Base-by-base conservation (phyloP, 2,113 vertebrate species). In the Equus quagga region DNA sequence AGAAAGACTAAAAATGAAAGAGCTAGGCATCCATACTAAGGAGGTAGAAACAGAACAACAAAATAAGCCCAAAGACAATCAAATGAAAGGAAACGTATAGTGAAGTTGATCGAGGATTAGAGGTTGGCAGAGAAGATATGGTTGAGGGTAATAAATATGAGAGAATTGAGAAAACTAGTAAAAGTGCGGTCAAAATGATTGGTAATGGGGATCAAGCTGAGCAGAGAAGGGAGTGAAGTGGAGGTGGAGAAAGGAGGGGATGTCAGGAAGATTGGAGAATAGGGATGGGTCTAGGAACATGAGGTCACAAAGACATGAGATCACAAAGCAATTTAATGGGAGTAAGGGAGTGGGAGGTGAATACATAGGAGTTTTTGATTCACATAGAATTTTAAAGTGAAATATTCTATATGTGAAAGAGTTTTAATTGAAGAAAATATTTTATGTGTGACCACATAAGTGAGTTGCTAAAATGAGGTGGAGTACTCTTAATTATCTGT, bases 351-450 rank as follows among this genome's bases (percentile, higher is more conserved):
- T 36, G 60, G 85, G 49, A 64, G 24, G 14, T 85, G 54, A 41
- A 89, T 89, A 81, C 9, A 64, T 19, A 64, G 15, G 26, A 83
- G 60, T 58, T 84, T 95, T 89, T 64, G 15, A 73, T 83, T 49
- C 79, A n/a, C 36, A 51, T 95, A 81, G 36, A 76, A 33, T 69
- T 89, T 93, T 80, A 81, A 78, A 72, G 15, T 69, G 90, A 76
- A 89, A 81, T 19, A 87, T 46, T 83, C 87, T 82, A 80, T 90
- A 82, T 81, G 64, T 86, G 14, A 75, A 93, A 78, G 2, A 88
- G 56, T 82, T 96, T 10, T 94, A 91, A 94, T 76, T 49, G 46
- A 95, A 90, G 70, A n/a, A 85, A 86, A 90, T 79, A 91, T 78
- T 28, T 76, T 4, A 28, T 13, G 4, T 78, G 24, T 65, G 62